Evolutionary conservation across 2,888 invertebrate genomes (phyloP).

Genomic region (Ethmia dodecea): DNA sequence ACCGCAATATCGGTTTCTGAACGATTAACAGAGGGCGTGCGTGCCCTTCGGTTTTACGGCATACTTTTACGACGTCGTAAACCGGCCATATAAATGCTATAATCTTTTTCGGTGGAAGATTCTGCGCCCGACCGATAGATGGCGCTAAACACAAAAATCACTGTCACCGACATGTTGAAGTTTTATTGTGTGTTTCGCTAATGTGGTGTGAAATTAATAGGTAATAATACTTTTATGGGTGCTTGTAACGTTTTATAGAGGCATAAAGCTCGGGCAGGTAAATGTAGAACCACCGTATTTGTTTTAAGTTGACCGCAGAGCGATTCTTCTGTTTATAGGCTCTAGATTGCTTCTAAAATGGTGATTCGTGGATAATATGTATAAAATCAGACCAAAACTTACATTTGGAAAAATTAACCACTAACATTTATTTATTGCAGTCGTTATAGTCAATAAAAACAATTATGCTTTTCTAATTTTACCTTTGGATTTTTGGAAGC

Average conservation of each 20-base stretch:
- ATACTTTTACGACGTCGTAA: conserved; percentile 75
- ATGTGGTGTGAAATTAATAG: conserved; percentile 78
- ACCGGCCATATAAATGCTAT: conserved; percentile 68
- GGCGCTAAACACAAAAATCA: conserved; percentile 69
- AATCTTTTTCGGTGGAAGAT: conserved; percentile 65
- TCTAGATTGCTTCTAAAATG: not conserved
- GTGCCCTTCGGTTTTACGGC: conserved; percentile 74
- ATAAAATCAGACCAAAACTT: too few relatives aligned
- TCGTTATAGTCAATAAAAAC: too few relatives aligned
- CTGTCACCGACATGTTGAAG: conserved; percentile 68
- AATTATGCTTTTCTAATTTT: too few relatives aligned
- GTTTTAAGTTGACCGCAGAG: conserved; percentile 64
- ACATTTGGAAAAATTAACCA: too few relatives aligned
- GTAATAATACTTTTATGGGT: conserved; percentile 75
- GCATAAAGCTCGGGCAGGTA: conserved; percentile 65
- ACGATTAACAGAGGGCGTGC: conserved; percentile 77
- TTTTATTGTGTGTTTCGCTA: conserved; percentile 77
- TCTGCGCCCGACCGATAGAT: conserved; percentile 51
- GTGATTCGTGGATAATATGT: too few relatives aligned
- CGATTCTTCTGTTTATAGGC: not conserved
- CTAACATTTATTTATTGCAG: too few relatives aligned
- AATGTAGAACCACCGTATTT: conserved; percentile 51
- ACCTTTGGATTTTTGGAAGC: too few relatives aligned
- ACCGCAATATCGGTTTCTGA: conserved; percentile 75
- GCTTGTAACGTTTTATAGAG: conserved; percentile 67